phyloP scores from a whole-genome alignment of 2,797 vertebrate species.

The Xiphophorus birchmanni region DNA sequence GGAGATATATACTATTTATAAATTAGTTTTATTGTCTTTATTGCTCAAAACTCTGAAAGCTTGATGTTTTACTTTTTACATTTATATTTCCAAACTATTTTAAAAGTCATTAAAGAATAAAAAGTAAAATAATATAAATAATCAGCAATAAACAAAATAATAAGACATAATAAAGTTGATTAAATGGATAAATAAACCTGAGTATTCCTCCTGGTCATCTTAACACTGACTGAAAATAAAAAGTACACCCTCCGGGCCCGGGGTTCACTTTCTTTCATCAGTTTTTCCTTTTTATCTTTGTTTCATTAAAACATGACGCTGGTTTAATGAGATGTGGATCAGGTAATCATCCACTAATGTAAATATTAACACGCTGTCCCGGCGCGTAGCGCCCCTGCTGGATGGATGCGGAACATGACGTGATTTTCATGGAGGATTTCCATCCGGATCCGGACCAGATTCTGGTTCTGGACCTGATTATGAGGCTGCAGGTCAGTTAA shows the following conservation, averaged over 20 bases:
- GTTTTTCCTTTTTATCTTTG: not conserved
- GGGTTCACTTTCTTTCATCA: not conserved
- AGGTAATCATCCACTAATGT: not conserved
- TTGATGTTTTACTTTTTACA: not conserved
- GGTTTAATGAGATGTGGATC: not conserved
- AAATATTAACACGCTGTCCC: too few relatives aligned
- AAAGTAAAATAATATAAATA: not conserved
- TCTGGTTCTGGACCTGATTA: not conserved
- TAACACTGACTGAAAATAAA: not conserved
- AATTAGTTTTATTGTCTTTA: not conserved
- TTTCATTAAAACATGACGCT: too few relatives aligned
- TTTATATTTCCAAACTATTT: too few relatives aligned
- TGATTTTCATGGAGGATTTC: not conserved
- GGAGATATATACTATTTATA: not conserved
- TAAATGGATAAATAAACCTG: not conserved
- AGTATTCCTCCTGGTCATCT: not conserved
- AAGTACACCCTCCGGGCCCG: not conserved
- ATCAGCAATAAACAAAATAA: not conserved
- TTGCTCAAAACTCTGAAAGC: not conserved
- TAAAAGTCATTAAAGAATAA: not conserved
- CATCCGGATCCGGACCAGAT: not conserved
- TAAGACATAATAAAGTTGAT: not conserved
- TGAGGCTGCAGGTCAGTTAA: not conserved
- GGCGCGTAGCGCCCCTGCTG: conserved; percentile 1
- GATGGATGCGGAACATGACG: not conserved